Base-by-base conservation (phyloP, 1,140 invertebrate species). In the Saccostrea echinata region DNA sequence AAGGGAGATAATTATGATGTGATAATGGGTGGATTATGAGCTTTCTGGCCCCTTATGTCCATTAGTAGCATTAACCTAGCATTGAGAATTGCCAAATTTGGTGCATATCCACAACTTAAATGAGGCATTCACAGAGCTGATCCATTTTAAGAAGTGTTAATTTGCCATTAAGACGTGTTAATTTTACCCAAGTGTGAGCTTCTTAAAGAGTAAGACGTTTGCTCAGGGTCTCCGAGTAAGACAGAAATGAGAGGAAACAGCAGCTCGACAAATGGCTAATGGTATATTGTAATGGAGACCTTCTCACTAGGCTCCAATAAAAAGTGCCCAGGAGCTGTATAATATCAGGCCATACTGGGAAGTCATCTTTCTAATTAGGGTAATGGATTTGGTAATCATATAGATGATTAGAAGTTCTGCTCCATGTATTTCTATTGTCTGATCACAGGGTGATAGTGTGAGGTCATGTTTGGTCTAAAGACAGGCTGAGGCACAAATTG, bases 81-180 rank as follows among this genome's bases (percentile, higher is more conserved):
- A 57, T 57, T 57, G 24, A 30, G 64, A 71, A 71, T 71, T 30
- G 27, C 64, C 64, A 71, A 71, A 71, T 30, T 71, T 71, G 64
- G 64, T 71, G 64, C 64, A 71, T 71, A 71, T 71, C 64, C 64
- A 71, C 27, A 71, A 24, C 27, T 30, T 30, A 33, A 57, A 71
- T 71, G 64, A 71, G 64, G 64, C 64, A 27, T 71, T 24, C 13
- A 13, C 24, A 13, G 64, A 71, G 8, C 64, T 71, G 64, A 71
- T 71, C 64, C 64, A 71, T 71, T 71, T 71, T 71, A 71, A 71
- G 64, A 21, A 71, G 64, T 71, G 64, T 71, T 71, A 71, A 71
- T 71, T 71, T 33, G 64, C 13, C 27, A 71, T 71, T 71, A 33
- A 71, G 64, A 71, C 3, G 64, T 71, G 64, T 71, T 71, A 71